Base-by-base conservation (phyloP, 53 echinoderm and acorn worm genomes). In the Pentamera pediparva region DNA sequence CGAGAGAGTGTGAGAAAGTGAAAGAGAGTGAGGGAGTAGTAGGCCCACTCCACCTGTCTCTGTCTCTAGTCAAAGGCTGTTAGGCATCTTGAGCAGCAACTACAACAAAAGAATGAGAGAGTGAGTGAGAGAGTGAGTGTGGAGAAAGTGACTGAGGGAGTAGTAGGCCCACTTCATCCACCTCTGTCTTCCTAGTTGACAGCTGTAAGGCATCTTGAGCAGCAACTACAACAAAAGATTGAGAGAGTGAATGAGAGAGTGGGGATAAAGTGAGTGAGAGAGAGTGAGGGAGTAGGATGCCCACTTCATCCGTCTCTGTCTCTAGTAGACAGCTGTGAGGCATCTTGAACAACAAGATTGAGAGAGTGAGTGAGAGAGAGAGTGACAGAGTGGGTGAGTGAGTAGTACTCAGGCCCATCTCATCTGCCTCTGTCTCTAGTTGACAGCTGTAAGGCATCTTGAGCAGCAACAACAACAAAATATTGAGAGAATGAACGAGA, bases 11-110 rank as follows among this genome's bases (percentile, higher is more conserved):
- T n/a, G n/a, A n/a, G n/a, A n/a, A n/a, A n/a, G n/a, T n/a, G n/a
- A n/a, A n/a, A n/a, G n/a, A n/a, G n/a, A n/a, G n/a, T n/a, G n/a
- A 73, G 96, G 88, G 15, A 96, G 72, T 62, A 79, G 65, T 26
- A 96, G 60, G 30, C 96, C 96, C 2, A 96, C 91, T 67, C 83
- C 88, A 83, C 91, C 96, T 13, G 96, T 91, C 75, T 96, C 96
- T 5, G 82, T 76, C 54, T 96, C 96, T 24, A 96, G 62, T 52
- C 56, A 69, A 38, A 90, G 73, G 61, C 75, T 94, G 76, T 94
- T 90, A 10, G 95, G 95, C 95, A 94, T 94, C 50, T 87, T 81
- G 26, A 93, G 67, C 34, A 93, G 57, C 28, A 93, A 75, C 93
- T 93, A 69, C 0, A 78, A 19, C 3, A 43, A 51, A 21, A 48